These are phyloP conservation scores for Papilio glaucus DNA, from an alignment of 1,140 invertebrate genomes.

Conservation along the genomic window DNA sequence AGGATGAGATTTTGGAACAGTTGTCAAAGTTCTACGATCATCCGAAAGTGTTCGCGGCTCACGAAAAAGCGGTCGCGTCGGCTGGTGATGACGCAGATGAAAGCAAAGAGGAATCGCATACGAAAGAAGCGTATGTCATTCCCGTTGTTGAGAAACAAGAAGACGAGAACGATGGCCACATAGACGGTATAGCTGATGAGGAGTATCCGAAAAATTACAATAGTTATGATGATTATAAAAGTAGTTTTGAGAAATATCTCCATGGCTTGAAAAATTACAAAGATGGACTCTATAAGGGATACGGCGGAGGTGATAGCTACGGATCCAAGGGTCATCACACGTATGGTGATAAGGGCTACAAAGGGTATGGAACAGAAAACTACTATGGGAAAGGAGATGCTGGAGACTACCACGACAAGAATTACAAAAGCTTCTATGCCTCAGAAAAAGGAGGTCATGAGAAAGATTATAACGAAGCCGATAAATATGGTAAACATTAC, in stretches of 20 bases:
- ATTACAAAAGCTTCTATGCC: slow-evolving; percentile 65
- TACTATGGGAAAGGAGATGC: slow-evolving; percentile 68
- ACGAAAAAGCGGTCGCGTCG: slow-evolving; percentile 48
- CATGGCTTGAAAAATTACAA: slow-evolving; percentile 59
- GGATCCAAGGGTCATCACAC: slow-evolving; percentile 62
- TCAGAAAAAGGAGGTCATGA: slow-evolving; percentile 58
- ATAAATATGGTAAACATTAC: slow-evolving; percentile 72
- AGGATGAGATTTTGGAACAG: slow-evolving; percentile 75
- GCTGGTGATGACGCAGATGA: slow-evolving; percentile 59
- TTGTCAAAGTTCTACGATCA: slow-evolving; percentile 70
- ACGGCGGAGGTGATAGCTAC: slow-evolving; percentile 63
- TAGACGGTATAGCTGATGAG: slow-evolving; percentile 69
- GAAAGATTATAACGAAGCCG: slow-evolving; percentile 56
- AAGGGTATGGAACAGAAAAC: slow-evolving; percentile 67
- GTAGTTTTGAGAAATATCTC: slow-evolving; percentile 63
- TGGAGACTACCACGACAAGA: slow-evolving; percentile 66
- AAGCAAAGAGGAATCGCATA: slow-evolving; percentile 55
- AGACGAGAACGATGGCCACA: slow-evolving; percentile 52
- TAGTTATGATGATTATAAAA: slow-evolving; percentile 60
- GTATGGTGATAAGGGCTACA: slow-evolving; percentile 71
- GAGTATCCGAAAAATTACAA: slow-evolving; percentile 70
- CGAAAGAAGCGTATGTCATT: slow-evolving; percentile 60
- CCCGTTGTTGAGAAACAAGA: slow-evolving; percentile 70
- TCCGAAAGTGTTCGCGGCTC: slow-evolving; percentile 61
- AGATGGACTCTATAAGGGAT: slow-evolving; percentile 55